Base-by-base conservation (phyloP, 1,140 invertebrate genomes). In the Drosophila paulistorum region DNA sequence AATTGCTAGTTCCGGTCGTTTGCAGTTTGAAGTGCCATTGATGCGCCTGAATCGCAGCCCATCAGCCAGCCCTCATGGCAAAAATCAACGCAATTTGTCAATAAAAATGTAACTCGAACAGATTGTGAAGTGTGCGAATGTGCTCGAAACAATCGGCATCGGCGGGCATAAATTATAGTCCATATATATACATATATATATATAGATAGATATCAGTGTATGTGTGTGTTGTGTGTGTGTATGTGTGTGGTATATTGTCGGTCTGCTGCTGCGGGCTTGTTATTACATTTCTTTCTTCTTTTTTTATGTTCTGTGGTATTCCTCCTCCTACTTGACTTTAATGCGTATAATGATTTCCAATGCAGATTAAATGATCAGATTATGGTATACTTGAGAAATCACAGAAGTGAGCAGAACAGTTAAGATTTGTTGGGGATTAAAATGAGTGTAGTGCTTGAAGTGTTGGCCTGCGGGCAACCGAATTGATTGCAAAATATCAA, bases 51-150 rank as follows among this genome's bases (percentile, higher is more conserved):
- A 65, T 78, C 66, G 62, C 65, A 69, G 71, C 81, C 78, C 81
- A 86, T 78, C 87, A 83, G 65, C 26, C 71, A 65, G 55, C 71
- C 59, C 55, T 33, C 68, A 83, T 71, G 68, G 85, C 86, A 89
- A 81, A 89, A 89, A 89, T 89, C 86, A 89, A 86, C 85, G 87
- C 89, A 90, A 90, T 90, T 90, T 90, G 89, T 90, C 89, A 90
- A 90, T 90, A 90, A 90, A 90, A 87, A 84, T 89, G 85, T 89
- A 89, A 89, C 84, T 87, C 80, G 73, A 87, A 87, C 83, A 87
- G 83, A 87, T 87, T 87, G 83, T 89, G 84, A 87, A 87, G 84
- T 87, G 84, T 89, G 84, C 84, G 84, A 87, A 84, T 87, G 84
- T 89, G 84, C 84, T 89, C 68, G 80, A 87, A 86, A 86, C 83